phyloP scores from a whole-genome alignment of 2,113 vertebrate species.

The Chlorodrepanis virens region DNA sequence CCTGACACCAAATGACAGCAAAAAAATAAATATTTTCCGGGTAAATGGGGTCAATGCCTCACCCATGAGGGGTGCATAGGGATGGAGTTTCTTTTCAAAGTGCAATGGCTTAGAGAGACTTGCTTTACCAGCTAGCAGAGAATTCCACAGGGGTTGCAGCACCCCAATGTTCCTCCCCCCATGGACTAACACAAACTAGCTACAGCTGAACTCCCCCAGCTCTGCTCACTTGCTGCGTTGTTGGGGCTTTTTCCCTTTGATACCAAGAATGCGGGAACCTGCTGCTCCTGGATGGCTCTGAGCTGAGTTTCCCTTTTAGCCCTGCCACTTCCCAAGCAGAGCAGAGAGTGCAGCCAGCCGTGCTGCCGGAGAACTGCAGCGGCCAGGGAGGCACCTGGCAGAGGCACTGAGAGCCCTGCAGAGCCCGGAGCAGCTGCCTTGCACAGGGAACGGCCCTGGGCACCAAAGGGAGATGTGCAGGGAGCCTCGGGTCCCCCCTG shows the following conservation, averaged over 20 bases:
- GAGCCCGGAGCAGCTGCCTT: background rate
- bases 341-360: background rate
- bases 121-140: background rate
- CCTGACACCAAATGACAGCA: background rate
- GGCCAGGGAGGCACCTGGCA: rapidly evolving
- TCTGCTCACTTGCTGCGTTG: background rate
- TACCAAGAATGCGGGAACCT: background rate
- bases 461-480: background rate
- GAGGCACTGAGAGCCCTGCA: background rate
- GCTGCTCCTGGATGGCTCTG: background rate
- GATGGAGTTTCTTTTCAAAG: background rate
- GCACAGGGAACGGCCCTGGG: rapidly evolving
- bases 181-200: rapidly evolving
- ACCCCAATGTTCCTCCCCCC: background rate
- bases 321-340: rapidly evolving
- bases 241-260: background rate
- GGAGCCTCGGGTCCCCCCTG: rapidly evolving
- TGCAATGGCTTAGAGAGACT: background rate
- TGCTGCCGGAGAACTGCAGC: rapidly evolving
- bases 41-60: background rate
- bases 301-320: background rate
- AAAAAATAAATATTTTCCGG: background rate
- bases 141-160: background rate
- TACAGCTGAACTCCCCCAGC: background rate
- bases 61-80: background rate